A percentile compares a stretch with the other conserved stretches of the same genome.
These are phyloP conservation scores for Callithrix jacchus DNA, from an alignment of 2,113 vertebrate genomes.

Conservation along the genomic window DNA sequence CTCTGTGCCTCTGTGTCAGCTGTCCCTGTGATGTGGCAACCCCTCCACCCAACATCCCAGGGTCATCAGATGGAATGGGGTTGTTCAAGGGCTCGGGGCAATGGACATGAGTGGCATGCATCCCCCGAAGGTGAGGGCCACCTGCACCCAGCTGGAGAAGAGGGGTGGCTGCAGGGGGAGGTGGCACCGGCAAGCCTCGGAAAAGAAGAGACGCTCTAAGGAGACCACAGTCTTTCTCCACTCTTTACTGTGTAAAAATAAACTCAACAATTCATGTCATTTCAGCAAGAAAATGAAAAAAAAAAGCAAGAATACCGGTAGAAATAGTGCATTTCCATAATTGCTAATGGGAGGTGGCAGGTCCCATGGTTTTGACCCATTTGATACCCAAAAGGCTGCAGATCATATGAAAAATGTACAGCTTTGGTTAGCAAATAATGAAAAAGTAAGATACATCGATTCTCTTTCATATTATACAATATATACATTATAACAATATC, in stretches of 20 bases:
- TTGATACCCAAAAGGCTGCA: conserved; percentile 81
- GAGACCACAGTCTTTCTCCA: conserved; percentile 82
- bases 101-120: rapidly evolving
- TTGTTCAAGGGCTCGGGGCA: background rate
- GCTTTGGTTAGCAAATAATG: conserved; percentile 88
- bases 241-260: conserved; percentile 93
- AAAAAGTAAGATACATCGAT: conserved; percentile 77
- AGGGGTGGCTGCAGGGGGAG: background rate
- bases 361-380: conserved; percentile 70
- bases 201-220: background rate
- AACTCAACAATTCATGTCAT: conserved; percentile 88
- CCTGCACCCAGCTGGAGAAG: background rate
- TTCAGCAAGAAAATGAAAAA: conserved; percentile 84
- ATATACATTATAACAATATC: conserved; percentile 82
- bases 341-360: conserved; percentile 76
- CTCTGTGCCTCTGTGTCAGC: background rate
- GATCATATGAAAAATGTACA: conserved; percentile 81
- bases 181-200: background rate
- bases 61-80: background rate
- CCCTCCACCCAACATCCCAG: background rate
- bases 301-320: conserved; percentile 83
- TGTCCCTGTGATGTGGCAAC: background rate
- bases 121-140: background rate
- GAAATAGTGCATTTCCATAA: conserved; percentile 84
- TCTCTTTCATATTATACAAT: conserved; percentile 81